Evolutionary conservation across 2,797 vertebrate species (phyloP), one percentile per base, ranked within the genome.

Genomic region (Cirrhinus molitorella): DNA sequence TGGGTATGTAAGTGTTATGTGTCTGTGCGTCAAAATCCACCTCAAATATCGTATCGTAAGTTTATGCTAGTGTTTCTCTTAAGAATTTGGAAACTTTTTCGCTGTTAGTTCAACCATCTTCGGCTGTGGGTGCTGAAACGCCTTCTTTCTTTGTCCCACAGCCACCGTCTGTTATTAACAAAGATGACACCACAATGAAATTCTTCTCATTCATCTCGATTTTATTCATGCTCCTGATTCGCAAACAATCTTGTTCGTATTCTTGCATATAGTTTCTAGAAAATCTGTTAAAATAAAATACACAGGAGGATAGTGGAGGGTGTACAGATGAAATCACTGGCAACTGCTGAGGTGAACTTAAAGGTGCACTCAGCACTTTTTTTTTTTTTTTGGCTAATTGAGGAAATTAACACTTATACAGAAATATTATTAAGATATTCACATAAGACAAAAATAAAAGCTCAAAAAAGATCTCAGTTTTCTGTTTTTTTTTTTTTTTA

Each of bases 131-230:
- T 79, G 59, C 79, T 68, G 79, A 72, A 68, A 73, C 75, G 51
- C 63, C 81, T 79, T 45, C 77, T 57, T 83, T 84, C 85, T 86
- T 88, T 88, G 87, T 88, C 82, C 85, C 67, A 40, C 57, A 21
- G 74, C 68, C 81, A 51, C 78, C 71, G 73, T 59, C 66, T 78
- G 81, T 80, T 55, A 83, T 72, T 85, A 80, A 87, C 84, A 83
- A 85, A 83, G 84, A 83, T 84, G 73, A 85, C 53, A 67, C 71
- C 76, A 59, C 65, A 40, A 16, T 65, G 63, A 83, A 59, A 55
- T 40, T 8, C 21, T 21, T 61, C 17, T 47, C 65, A 31, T 74
- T 84, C 72, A 79, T 79, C 67, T 70, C 51, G 55, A 28, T 55
- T 84, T 47, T 28, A 2, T 31, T 71, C 37, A 43, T 47, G 1